These are phyloP conservation scores for Ormyrus pomaceus DNA, from an alignment of 2,888 invertebrate genomes.

Conservation along the genomic window DNA sequence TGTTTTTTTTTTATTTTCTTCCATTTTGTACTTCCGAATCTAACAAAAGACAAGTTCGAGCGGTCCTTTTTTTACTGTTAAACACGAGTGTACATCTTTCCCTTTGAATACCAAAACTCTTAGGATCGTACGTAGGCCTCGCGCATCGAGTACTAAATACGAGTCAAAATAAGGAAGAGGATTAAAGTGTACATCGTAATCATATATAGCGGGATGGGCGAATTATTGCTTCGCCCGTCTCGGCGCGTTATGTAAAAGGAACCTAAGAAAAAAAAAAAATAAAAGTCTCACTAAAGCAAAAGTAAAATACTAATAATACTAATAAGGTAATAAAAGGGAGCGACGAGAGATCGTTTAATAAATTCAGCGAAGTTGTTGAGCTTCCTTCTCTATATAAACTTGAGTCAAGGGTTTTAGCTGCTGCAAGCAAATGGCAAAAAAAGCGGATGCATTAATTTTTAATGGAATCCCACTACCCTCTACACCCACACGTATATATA, in stretches of 20 bases:
- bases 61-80: conserved; percentile 20
- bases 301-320: conserved; percentile 26
- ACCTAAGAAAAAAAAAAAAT: conserved; percentile 8
- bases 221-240: conserved; percentile 3
- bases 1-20: conserved; percentile 11
- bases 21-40: conserved; percentile 29
- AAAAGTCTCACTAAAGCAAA: conserved; percentile 7
- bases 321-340: conserved; percentile 30
- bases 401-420: conserved; percentile 75
- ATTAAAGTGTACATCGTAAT: conserved; percentile 31
- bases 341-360: conserved; percentile 15
- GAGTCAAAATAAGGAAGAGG: conserved; percentile 43
- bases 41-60: conserved; percentile 16
- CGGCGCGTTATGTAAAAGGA: conserved; percentile 18
- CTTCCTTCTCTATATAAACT: conserved; percentile 67
- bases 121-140: conserved; percentile 38
- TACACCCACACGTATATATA: conserved; percentile 21
- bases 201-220: conserved; percentile 8
- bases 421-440: conserved; percentile 62
- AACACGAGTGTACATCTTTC: conserved; percentile 61
- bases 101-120: conserved; percentile 67
- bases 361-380: conserved; percentile 64
- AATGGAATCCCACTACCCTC: conserved; percentile 41
- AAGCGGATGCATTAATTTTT: conserved; percentile 46
- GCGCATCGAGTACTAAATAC: conserved; percentile 49